Conservation (phyloP, 1,140 invertebrate species). For the Calephelis virginiensis region DNA sequence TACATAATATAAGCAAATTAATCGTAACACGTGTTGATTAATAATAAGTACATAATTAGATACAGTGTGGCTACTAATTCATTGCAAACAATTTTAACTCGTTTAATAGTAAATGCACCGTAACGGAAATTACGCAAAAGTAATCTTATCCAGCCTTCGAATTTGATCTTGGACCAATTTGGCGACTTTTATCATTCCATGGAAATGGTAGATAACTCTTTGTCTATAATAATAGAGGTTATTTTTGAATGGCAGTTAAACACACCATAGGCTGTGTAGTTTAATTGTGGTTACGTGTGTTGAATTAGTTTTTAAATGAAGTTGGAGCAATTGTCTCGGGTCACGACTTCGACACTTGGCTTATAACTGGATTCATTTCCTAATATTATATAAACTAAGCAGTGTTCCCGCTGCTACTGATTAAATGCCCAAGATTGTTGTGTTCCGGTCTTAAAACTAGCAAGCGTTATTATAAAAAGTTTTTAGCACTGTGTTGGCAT, state of each 20-base stretch:
- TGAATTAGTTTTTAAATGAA: conserved; percentile 1
- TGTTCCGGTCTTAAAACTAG: too few relatives aligned
- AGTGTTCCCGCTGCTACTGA: too few relatives aligned
- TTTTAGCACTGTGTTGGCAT: too few relatives aligned
- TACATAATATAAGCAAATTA: too few relatives aligned
- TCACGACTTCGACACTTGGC: conserved; percentile 5
- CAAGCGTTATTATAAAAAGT: too few relatives aligned
- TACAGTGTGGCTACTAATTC: background rate
- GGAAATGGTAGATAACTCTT: conserved; percentile 1
- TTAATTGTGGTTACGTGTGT: conserved; percentile 4
- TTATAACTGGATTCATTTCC: conserved; percentile 6
- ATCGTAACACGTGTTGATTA: too few relatives aligned
- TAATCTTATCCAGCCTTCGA: conserved; percentile 43
- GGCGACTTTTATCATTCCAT: conserved; percentile 42
- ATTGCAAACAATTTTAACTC: conserved; percentile 23
- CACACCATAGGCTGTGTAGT: background rate
- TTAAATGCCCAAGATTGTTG: too few relatives aligned
- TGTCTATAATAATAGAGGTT: background rate
- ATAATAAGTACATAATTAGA: too few relatives aligned
- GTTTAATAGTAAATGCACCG: conserved; percentile 15
- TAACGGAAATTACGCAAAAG: conserved; percentile 43
- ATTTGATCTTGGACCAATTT: conserved; percentile 55
- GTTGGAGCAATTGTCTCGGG: background rate
- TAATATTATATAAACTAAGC: background rate
- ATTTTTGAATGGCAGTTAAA: background rate